Conservation (phyloP, 2,113 vertebrate genomes). For the Nibea coibor region DNA sequence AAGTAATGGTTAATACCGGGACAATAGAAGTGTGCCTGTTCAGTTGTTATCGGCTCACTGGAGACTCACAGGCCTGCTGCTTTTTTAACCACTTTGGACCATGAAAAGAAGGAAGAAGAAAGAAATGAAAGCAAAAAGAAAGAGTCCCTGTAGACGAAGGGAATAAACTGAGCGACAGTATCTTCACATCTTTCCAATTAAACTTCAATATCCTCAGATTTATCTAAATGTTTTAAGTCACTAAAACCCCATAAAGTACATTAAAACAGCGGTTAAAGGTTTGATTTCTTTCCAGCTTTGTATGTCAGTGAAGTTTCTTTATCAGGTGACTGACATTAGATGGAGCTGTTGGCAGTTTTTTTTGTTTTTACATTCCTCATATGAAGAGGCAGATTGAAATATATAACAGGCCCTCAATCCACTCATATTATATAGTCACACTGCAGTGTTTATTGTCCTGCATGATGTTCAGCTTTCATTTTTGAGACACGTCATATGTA, state of each 20-base stretch:
- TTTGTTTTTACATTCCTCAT: background rate
- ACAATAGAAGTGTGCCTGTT: slow-evolving; percentile 76
- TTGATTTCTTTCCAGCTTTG: background rate
- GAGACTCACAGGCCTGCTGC: slow-evolving; percentile 59
- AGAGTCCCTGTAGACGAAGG: background rate
- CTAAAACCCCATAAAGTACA: background rate
- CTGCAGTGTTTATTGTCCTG: background rate
- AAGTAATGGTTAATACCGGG: slow-evolving; percentile 62
- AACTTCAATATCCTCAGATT: background rate
- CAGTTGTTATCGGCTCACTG: slow-evolving; percentile 68
- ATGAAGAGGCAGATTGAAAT: background rate
- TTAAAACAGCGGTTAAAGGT: background rate
- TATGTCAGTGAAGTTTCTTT: background rate
- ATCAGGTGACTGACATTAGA: background rate
- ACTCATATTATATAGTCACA: background rate
- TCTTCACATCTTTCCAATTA: background rate
- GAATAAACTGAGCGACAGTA: background rate
- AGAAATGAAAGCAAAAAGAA: slow-evolving; percentile 11
- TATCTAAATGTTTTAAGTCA: background rate
- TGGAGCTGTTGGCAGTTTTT: slow-evolving; percentile 9
- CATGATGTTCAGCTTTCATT: background rate
- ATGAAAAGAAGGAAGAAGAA: slow-evolving; percentile 46
- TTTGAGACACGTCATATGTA: background rate
- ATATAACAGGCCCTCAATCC: background rate
- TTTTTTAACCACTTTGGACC: slow-evolving; percentile 44